Evolutionary conservation across 2,888 invertebrate genomes (phyloP).

Genomic region (Tipula unca): DNA sequence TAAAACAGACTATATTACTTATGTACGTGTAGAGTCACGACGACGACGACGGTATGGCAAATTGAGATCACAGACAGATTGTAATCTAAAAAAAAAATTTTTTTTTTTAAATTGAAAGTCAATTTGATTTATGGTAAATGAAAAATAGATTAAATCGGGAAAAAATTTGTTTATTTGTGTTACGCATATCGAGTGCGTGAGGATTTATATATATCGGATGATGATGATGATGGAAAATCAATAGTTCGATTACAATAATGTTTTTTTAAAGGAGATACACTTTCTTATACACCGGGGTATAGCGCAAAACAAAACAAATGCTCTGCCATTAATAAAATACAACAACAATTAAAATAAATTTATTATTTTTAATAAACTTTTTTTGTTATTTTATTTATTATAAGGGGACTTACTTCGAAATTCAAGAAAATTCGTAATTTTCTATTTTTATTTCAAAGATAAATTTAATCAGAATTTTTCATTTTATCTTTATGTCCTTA

Average conservation of each 20-base stretch:
- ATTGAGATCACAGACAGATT: constrained; percentile 14
- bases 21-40: background rate
- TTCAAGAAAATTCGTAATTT: background rate
- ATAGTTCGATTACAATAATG: constrained; percentile 14
- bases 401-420: background rate
- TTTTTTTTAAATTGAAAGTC: background rate
- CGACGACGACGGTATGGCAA: background rate
- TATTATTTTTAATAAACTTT: background rate
- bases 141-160: background rate
- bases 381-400: background rate
- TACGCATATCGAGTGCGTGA: background rate
- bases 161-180: background rate
- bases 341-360: background rate
- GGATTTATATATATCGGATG: background rate
- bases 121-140: background rate
- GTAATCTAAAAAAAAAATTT: background rate
- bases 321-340: background rate
- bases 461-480: background rate
- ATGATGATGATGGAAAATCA: background rate
- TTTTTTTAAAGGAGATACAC: background rate
- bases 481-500: background rate
- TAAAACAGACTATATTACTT: background rate
- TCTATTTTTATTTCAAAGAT: background rate
- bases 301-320: background rate
- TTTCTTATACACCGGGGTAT: background rate